phyloP scores from a whole-genome alignment of 1,140 invertebrate species.

The Hycleus phaleratus region DNA sequence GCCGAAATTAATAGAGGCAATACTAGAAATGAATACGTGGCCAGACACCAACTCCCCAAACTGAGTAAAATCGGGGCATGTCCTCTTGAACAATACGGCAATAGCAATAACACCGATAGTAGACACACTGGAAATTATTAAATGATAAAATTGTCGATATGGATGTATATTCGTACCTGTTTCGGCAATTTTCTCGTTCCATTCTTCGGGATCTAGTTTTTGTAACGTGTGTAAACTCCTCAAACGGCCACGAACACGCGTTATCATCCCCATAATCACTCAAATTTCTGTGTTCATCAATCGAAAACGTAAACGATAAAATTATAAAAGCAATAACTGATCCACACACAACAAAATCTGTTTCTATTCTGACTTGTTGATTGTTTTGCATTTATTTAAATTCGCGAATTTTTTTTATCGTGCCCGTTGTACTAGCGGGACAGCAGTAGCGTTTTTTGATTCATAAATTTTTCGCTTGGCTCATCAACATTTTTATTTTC shows the following conservation, averaged over 20 bases:
- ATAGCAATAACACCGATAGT: conserved; percentile 51
- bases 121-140: conserved; percentile 49
- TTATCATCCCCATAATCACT: conserved; percentile 56
- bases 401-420: conserved; percentile 13
- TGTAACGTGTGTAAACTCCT: conserved; percentile 52
- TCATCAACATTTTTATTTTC: neutral
- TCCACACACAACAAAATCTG: neutral
- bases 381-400: neutral
- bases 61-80: conserved; percentile 49
- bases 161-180: conserved; percentile 42
- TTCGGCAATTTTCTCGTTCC: conserved; percentile 57
- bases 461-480: neutral
- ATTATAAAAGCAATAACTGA: no score
- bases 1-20: conserved; percentile 55
- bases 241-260: conserved; percentile 53
- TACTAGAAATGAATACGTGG: conserved; percentile 54
- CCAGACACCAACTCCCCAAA: conserved; percentile 50
- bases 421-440: neutral
- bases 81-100: conserved; percentile 52
- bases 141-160: neutral
- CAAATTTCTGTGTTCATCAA: neutral
- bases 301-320: neutral
- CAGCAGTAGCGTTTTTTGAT: conserved; percentile 3
- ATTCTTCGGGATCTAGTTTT: conserved; percentile 49
- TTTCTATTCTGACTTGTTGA: conserved; percentile 6